phyloP scores from a whole-genome alignment of 2,797 vertebrate species.

The Parambassis ranga region DNA sequence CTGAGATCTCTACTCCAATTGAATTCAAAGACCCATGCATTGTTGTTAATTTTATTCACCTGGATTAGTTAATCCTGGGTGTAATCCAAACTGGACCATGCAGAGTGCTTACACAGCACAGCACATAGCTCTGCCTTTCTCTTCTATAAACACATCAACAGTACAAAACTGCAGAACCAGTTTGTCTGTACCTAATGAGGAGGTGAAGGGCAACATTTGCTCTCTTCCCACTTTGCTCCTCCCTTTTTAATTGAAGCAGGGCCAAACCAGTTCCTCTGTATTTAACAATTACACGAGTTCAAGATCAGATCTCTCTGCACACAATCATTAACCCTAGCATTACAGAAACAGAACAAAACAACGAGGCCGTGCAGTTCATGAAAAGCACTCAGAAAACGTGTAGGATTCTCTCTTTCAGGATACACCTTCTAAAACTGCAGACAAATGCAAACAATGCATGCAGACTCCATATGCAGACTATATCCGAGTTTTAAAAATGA shows the following conservation, averaged over 20 bases:
- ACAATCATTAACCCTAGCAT: not conserved
- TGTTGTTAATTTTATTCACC: too few species aligned
- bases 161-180: constrained; percentile 41
- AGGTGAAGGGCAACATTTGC: constrained; percentile 27
- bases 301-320: not conserved
- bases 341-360: constrained; percentile 4
- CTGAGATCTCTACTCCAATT: not conserved
- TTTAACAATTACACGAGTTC: constrained; percentile 12
- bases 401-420: not conserved
- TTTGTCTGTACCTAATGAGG: constrained; percentile 23
- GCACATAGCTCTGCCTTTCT: not conserved
- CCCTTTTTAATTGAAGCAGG: constrained; percentile 10
- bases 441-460: too few species aligned
- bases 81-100: not conserved
- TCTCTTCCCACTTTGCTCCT: constrained; percentile 6
- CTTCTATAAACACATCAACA: not conserved
- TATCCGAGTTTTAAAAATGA: not conserved
- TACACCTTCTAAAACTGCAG: not conserved
- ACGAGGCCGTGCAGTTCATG: not conserved
- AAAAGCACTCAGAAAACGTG: not conserved
- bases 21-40: not conserved
- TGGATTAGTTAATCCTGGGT: not conserved
- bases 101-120: not conserved
- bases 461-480: not conserved
- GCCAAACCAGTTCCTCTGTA: constrained; percentile 19